Evolutionary conservation across 2,888 invertebrate genomes (phyloP).

Genomic region (Empis livida): DNA sequence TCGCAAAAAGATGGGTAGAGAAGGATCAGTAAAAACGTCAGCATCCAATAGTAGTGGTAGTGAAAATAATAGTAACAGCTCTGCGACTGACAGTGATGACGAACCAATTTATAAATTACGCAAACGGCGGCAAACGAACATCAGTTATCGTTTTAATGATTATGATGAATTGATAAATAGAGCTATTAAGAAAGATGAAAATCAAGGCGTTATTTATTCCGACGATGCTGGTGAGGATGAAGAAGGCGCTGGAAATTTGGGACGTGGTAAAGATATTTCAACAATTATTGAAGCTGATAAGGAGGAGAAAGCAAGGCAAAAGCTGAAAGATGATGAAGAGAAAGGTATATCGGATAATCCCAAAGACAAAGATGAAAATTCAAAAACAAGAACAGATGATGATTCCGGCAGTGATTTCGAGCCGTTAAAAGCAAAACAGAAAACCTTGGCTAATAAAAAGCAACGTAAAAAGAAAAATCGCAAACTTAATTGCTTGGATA

Average conservation of each 20-base stretch:
- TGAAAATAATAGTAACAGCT: slow-evolving; percentile 16
- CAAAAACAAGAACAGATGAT: slow-evolving; percentile 8
- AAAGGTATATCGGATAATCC: slow-evolving; percentile 13
- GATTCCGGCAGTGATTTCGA: slow-evolving; percentile 32
- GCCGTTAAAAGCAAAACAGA: slow-evolving; percentile 23
- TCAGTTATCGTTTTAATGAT: slow-evolving; percentile 79
- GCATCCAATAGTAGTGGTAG: slow-evolving; percentile 16
- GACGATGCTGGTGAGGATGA: slow-evolving; percentile 46
- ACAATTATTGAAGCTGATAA: slow-evolving; percentile 72
- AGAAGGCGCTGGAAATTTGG: slow-evolving; percentile 66
- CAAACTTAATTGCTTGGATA: slow-evolving; percentile 67
- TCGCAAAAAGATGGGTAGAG: slow-evolving; percentile 17
- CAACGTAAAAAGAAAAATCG: slow-evolving; percentile 49
- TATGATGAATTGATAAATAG: slow-evolving; percentile 93
- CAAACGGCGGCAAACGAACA: slow-evolving; percentile 64
- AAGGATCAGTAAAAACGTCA: slow-evolving; percentile 15
- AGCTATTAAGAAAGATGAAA: slow-evolving; percentile 68
- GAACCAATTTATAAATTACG: slow-evolving; percentile 76
- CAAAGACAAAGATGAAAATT: slow-evolving; percentile 17
- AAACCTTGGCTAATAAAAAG: slow-evolving; percentile 7
- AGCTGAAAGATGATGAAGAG: slow-evolving; percentile 19
- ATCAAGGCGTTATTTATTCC: slow-evolving; percentile 40
- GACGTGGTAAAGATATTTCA: slow-evolving; percentile 84
- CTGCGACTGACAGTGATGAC: slow-evolving; percentile 38
- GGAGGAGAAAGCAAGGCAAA: slow-evolving; percentile 42